phyloP scores from a whole-genome alignment of 2,113 vertebrate species.

The Anas platyrhynchos region DNA sequence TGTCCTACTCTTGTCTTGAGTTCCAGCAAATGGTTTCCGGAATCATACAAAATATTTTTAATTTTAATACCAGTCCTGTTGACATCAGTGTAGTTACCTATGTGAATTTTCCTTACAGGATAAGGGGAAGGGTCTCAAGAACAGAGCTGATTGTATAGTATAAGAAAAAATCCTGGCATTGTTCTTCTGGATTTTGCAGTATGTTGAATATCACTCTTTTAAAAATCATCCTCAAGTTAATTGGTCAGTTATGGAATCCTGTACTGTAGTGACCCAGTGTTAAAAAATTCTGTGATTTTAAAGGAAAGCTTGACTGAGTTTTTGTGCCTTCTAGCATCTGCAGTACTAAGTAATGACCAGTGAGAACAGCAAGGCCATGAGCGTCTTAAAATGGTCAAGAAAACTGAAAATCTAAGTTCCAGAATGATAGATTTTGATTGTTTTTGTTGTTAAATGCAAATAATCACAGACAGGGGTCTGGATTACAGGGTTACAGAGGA shows the following conservation, averaged over 20 bases:
- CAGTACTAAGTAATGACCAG: neutral
- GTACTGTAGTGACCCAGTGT: neutral
- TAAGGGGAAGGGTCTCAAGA: neutral
- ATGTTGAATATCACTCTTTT: neutral
- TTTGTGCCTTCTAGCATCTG: neutral
- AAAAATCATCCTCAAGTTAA: neutral
- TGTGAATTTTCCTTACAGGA: neutral
- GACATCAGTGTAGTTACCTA: neutral
- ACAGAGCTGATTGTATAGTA: neutral
- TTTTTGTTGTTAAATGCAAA: neutral
- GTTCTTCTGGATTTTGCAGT: neutral
- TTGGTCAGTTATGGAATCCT: neutral
- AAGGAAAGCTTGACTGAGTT: neutral
- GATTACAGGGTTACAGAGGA: neutral
- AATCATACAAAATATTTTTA: neutral
- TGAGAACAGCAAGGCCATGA: neutral
- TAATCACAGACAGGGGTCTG: neutral
- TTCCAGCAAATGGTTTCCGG: neutral
- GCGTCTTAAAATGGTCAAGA: neutral
- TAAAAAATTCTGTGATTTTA: neutral
- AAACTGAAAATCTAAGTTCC: neutral
- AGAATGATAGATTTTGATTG: neutral
- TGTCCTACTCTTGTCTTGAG: neutral
- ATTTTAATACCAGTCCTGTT: neutral
- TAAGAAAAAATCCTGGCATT: neutral